These are phyloP conservation scores for Parapsyche elsis DNA, from an alignment of 1,140 invertebrate species.

Conservation along the genomic window DNA sequence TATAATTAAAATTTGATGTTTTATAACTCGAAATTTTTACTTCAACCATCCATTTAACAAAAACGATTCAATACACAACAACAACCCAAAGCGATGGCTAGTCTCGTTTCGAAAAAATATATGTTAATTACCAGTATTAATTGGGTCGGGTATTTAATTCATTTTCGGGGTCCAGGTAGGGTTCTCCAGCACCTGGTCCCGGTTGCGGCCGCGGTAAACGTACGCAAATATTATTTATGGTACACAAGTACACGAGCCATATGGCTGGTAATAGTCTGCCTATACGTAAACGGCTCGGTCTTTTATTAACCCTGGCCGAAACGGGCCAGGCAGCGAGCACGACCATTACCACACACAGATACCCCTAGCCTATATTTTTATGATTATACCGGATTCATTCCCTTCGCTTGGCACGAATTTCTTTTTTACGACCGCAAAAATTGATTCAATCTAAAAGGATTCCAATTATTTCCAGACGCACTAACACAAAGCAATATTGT, in stretches of 20 bases:
- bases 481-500: too few species aligned
- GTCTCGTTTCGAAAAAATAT: neutral
- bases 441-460: neutral
- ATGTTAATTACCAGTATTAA: constrained; percentile 5
- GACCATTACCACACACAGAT: constrained; percentile 10
- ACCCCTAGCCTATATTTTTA: constrained; percentile 6
- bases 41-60: too few species aligned
- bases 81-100: too few species aligned
- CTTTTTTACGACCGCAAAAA: neutral
- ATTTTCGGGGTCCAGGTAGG: neutral
- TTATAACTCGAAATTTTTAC: too few species aligned
- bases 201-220: constrained; percentile 28
- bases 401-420: neutral
- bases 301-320: constrained; percentile 41
- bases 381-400: neutral
- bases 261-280: constrained; percentile 39
- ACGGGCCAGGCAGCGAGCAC: neutral
- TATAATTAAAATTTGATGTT: too few species aligned
- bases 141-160: constrained; percentile 30
- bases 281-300: constrained; percentile 21
- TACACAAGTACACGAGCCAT: constrained; percentile 22
- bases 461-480: too few species aligned
- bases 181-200: neutral
- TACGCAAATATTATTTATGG: constrained; percentile 46
- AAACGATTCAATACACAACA: too few species aligned